Conservation (phyloP, 2,888 invertebrate genomes). For the Macaria liturata region DNA sequence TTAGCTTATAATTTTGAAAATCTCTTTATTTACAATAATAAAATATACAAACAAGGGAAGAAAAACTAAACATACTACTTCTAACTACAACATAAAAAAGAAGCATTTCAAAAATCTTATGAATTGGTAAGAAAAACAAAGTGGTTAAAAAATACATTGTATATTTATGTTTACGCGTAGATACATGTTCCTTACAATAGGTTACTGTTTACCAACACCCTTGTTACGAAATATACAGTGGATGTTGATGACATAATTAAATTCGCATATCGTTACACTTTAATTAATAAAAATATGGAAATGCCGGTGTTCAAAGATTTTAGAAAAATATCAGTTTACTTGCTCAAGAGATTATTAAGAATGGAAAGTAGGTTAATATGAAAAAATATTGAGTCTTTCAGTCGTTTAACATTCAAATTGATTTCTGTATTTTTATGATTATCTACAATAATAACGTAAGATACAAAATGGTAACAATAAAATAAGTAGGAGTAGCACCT, state of each 20-base stretch:
- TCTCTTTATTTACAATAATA: too few species aligned
- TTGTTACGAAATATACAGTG: slow-evolving; percentile 62
- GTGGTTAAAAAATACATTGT: slow-evolving; percentile 59
- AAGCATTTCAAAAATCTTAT: too few species aligned
- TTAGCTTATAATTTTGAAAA: too few species aligned
- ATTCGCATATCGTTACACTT: slow-evolving; percentile 39
- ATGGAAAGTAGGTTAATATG: too few species aligned
- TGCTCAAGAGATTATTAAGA: too few species aligned
- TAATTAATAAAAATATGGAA: slow-evolving; percentile 17
- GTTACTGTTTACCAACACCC: slow-evolving; percentile 79
- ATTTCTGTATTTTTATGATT: slow-evolving; percentile 45
- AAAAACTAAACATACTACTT: too few species aligned
- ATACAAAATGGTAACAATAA: slow-evolving; percentile 67
- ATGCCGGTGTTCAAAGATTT: slow-evolving; percentile 3
- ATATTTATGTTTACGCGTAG: slow-evolving; percentile 71
- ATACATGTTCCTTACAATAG: slow-evolving; percentile 69
- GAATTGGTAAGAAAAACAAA: slow-evolving; percentile 27
- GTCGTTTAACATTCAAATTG: slow-evolving; percentile 7
- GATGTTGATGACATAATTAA: slow-evolving; percentile 62
- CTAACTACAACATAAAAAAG: too few species aligned
- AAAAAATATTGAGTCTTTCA: not conserved
- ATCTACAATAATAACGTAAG: slow-evolving; percentile 54
- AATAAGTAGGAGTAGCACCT: slow-evolving; percentile 60
- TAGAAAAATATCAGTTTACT: too few species aligned
- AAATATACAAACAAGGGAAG: too few species aligned